phyloP scores from a whole-genome alignment of 2,888 invertebrate genomes.

The Archaeoteleia sp. region DNA sequence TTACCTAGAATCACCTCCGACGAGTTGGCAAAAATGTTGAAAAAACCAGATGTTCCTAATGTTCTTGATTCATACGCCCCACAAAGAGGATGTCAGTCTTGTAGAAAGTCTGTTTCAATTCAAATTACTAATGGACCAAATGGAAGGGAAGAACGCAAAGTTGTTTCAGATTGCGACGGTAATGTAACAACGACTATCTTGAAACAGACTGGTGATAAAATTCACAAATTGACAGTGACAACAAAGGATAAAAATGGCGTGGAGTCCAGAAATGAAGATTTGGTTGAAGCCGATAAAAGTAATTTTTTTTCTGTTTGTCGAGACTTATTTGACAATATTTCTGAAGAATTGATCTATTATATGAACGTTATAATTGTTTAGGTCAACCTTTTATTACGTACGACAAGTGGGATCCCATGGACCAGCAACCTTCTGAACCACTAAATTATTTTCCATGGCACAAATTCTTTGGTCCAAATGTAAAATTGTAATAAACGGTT shows the following conservation, averaged over 20 bases:
- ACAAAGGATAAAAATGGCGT: conserved; percentile 66
- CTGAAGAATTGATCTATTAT: no score
- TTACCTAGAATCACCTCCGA: conserved; percentile 62
- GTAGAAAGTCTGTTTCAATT: conserved; percentile 77
- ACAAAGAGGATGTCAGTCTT: conserved; percentile 63
- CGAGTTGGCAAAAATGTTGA: conserved; percentile 65
- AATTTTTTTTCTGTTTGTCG: no score
- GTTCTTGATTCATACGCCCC: conserved; percentile 62
- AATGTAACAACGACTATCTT: conserved; percentile 79
- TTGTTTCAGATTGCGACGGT: conserved; percentile 78
- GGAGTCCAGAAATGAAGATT: conserved; percentile 66
- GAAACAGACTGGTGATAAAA: conserved; percentile 67
- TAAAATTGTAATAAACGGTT: no score
- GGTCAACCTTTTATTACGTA: conserved; percentile 62
- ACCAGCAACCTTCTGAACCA: conserved; percentile 27
- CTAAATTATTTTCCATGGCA: conserved; percentile 63
- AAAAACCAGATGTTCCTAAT: conserved; percentile 50
- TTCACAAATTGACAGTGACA: conserved; percentile 64
- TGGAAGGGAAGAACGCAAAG: conserved; percentile 78
- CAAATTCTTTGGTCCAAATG: conserved; percentile 67
- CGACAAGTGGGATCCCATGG: conserved; percentile 52
- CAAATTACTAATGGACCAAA: conserved; percentile 77
- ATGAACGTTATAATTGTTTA: conserved; percentile 50
- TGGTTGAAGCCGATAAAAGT: conserved; percentile 69
- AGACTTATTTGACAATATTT: no score